Conservation (phyloP, 1,140 invertebrate genomes). For the Drosophila tsacasi region DNA sequence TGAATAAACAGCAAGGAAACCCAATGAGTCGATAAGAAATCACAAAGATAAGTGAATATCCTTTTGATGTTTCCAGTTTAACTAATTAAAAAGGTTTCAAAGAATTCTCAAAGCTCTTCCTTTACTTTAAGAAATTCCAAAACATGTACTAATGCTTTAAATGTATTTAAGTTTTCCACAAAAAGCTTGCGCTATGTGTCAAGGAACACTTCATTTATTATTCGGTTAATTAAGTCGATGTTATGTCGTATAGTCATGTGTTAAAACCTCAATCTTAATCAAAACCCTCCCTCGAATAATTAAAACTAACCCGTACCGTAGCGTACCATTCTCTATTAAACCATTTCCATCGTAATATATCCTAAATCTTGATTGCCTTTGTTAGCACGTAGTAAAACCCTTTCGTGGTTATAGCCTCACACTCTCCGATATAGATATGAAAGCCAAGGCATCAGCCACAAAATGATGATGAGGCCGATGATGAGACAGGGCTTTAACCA, state of each 20-base stretch:
- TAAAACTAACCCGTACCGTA: neutral
- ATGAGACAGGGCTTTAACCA: constrained; percentile 19
- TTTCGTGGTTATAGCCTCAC: constrained; percentile 22
- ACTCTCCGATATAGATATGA: constrained; percentile 27
- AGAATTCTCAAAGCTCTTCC: neutral
- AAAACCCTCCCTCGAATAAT: neutral
- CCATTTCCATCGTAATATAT: constrained; percentile 12
- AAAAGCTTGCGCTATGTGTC: neutral
- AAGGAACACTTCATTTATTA: neutral
- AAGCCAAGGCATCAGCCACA: constrained; percentile 31
- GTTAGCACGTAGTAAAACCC: constrained; percentile 32
- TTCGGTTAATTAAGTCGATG: constrained; percentile 3
- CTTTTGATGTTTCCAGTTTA: neutral
- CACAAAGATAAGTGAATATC: neutral
- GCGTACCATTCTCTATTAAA: constrained; percentile 4
- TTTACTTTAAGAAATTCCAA: neutral
- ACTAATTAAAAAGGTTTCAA: neutral
- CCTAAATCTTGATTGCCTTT: constrained; percentile 27
- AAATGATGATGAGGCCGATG: constrained; percentile 32
- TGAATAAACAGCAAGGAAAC: neutral
- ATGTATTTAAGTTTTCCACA: neutral
- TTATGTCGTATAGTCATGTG: neutral
- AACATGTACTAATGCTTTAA: neutral
- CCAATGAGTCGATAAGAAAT: constrained; percentile 6
- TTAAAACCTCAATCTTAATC: constrained; percentile 1